A percentile compares a stretch with the other conserved stretches of the same genome.
These are phyloP conservation scores for Pseudeuparius sepicola DNA, from an alignment of 2,888 invertebrate genomes.

Conservation along the genomic window DNA sequence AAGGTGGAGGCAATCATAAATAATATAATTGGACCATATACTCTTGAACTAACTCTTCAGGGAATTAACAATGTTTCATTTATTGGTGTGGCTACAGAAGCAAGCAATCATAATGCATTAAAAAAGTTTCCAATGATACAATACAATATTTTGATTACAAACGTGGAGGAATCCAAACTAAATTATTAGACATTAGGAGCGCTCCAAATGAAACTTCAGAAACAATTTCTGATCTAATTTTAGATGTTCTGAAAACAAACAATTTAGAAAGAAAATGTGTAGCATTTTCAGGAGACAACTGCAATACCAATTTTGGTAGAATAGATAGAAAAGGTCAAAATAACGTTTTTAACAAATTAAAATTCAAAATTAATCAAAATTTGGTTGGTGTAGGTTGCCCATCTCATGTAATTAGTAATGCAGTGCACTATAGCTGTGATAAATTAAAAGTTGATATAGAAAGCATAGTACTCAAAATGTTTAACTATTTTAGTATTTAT, in stretches of 20 bases:
- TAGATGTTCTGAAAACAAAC: slow-evolving; percentile 1
- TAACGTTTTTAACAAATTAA: slow-evolving; percentile 7
- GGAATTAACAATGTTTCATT: slow-evolving; percentile 2
- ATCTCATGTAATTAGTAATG: slow-evolving; percentile 9
- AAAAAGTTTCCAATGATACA: slow-evolving; percentile 5
- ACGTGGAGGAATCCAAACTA: slow-evolving; percentile 6
- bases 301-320: slow-evolving; percentile 9
- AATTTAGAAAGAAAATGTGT: slow-evolving; percentile 6
- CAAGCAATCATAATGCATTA: slow-evolving; percentile 10
- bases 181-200: slow-evolving; percentile 3
- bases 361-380: slow-evolving; percentile 5
- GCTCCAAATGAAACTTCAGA: slow-evolving; percentile 8
- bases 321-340: slow-evolving; percentile 4
- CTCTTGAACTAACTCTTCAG: not conserved
- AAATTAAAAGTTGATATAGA: slow-evolving; percentile 9
- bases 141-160: slow-evolving; percentile 9
- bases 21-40: slow-evolving; percentile 7
- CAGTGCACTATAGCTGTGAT: slow-evolving; percentile 9
- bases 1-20: slow-evolving; percentile 10
- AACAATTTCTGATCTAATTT: slow-evolving; percentile 9
- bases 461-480: slow-evolving; percentile 8
- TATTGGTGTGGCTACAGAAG: slow-evolving; percentile 11
- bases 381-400: slow-evolving; percentile 8
- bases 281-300: slow-evolving; percentile 8
- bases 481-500: slow-evolving; percentile 12